Percentiles rank a stretch among this genome's conserved stretches.
These are phyloP conservation scores for Tanytarsus gracilentus DNA, from an alignment of 2,888 invertebrate genomes.

Conservation along the genomic window DNA sequence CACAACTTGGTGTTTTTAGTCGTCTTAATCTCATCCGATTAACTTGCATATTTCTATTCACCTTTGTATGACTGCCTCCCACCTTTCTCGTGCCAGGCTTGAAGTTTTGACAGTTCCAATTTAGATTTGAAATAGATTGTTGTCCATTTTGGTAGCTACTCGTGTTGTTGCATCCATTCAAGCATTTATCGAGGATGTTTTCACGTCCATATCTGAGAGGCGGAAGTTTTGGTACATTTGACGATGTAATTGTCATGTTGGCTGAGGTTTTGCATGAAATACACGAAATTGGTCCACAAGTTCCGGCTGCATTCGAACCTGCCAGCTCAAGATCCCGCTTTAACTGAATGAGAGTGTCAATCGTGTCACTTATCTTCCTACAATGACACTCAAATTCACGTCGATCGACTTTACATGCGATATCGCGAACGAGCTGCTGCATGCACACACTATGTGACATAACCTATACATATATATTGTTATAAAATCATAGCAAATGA, in stretches of 20 bases:
- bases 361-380: background rate
- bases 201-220: background rate
- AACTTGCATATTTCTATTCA: background rate
- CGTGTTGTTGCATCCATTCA: background rate
- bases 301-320: background rate
- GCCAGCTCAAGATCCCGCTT: background rate
- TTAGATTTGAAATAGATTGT: background rate
- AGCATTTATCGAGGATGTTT: background rate
- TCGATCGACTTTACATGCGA: background rate
- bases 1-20: background rate
- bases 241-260: background rate
- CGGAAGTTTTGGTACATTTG: background rate
- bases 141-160: no score
- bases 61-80: background rate
- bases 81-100: background rate
- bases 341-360: background rate
- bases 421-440: background rate
- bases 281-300: background rate
- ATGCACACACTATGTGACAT: background rate
- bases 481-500: background rate
- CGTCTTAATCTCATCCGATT: background rate
- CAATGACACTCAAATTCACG: conserved; percentile 8
- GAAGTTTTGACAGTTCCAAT: background rate
- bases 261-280: background rate
- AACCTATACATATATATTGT: background rate